Evolutionary conservation across 2,797 vertebrate genomes (phyloP).

Genomic region (Gymnopithys bicolor): DNA sequence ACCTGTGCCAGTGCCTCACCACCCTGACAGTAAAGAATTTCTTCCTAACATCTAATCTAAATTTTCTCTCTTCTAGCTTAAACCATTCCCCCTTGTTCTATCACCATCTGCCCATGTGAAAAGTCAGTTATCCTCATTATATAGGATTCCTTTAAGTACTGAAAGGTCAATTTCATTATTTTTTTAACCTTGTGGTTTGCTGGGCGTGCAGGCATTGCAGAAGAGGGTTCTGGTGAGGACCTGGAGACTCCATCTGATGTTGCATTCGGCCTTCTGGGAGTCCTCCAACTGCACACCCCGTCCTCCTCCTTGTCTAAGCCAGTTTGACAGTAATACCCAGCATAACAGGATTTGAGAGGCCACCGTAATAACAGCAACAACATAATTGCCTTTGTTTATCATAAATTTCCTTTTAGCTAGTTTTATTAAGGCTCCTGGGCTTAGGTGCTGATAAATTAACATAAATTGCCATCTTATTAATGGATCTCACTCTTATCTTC

Average conservation of each 20-base stretch:
- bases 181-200: not conserved
- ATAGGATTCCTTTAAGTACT: not conserved
- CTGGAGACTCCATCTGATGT: not conserved
- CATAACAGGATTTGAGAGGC: not conserved
- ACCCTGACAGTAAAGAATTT: not conserved
- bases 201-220: not conserved
- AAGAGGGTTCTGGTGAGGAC: not conserved
- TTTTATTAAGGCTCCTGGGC: slow-evolving; percentile 16
- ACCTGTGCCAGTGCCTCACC: not conserved
- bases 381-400: slow-evolving; percentile 17
- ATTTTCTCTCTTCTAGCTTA: not conserved
- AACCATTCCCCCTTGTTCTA: not conserved
- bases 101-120: not conserved
- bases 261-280: not conserved
- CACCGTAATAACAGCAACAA: not conserved
- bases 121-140: not conserved
- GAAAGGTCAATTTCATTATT: not conserved
- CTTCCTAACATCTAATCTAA: not conserved
- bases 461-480: slow-evolving; percentile 51
- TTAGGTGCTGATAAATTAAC: slow-evolving; percentile 42
- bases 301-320: not conserved
- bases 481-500: not conserved
- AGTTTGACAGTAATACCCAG: not conserved
- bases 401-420: slow-evolving; percentile 24
- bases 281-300: not conserved